Evolutionary conservation across 2,797 vertebrate species (phyloP).

Genomic region (Urophycis tenuis): DNA sequence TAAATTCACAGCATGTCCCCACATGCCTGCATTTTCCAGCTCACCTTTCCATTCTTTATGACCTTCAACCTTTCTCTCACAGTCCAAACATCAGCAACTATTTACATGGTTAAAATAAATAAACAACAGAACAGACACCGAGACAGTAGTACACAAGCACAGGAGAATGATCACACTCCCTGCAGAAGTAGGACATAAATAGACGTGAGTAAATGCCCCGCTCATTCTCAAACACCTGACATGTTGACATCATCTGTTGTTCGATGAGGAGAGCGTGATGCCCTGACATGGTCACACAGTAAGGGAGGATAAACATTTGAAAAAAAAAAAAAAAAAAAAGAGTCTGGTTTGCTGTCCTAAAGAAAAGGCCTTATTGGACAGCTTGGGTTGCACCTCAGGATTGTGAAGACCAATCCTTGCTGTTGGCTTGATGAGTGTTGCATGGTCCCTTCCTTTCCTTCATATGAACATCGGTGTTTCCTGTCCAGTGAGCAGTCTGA

Average conservation of each 20-base stretch:
- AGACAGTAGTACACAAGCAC: neutral
- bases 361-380: conserved; percentile 15
- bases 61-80: conserved; percentile 6
- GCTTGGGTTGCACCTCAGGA: conserved; percentile 23
- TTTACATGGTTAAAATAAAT: conserved; percentile 70
- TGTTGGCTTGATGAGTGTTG: conserved; percentile 31
- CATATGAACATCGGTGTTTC: conserved; percentile 98
- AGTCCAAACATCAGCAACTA: conserved; percentile 59
- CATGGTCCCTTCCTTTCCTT: conserved; percentile 29
- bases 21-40: neutral
- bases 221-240: neutral
- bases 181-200: neutral
- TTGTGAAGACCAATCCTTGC: conserved; percentile 26
- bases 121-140: conserved; percentile 36
- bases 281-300: neutral
- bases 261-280: neutral
- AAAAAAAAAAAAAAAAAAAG: neutral
- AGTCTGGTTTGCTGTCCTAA: neutral
- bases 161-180: neutral
- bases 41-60: conserved; percentile 14
- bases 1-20: neutral
- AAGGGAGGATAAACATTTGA: neutral
- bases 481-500: conserved; percentile 95
- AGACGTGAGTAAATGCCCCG: neutral
- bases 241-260: neutral